Conservation (phyloP, 2,797 vertebrate species). For the Crocidura indochinensis region DNA sequence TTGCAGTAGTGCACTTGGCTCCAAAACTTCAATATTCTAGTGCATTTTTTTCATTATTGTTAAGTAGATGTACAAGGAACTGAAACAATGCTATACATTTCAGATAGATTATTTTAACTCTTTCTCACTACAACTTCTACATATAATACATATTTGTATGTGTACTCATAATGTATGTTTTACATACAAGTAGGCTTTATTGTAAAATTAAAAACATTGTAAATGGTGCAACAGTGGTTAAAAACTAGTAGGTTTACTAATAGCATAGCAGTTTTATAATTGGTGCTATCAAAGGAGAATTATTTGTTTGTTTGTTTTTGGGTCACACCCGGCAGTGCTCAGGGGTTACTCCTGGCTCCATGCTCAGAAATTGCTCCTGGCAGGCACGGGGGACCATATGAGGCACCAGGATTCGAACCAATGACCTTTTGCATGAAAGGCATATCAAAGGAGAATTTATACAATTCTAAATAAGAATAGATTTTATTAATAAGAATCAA, state of each 20-base stretch:
- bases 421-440: too few species aligned
- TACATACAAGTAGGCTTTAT: background rate
- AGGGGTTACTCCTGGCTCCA: too few species aligned
- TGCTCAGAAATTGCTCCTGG: too few species aligned
- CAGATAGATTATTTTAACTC: background rate
- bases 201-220: conserved; percentile 14
- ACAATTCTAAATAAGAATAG: too few species aligned
- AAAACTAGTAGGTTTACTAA: conserved; percentile 39
- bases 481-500: conserved; percentile 45
- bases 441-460: conserved; percentile 48
- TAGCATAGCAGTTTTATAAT: conserved; percentile 50
- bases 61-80: background rate
- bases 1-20: background rate
- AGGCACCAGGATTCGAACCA: too few species aligned
- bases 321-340: too few species aligned
- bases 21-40: background rate
- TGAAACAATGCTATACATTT: background rate
- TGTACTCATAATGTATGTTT: background rate
- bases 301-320: too few species aligned
- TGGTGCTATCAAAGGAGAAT: conserved; percentile 53
- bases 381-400: too few species aligned
- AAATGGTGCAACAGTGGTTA: conserved; percentile 19
- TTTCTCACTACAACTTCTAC: background rate
- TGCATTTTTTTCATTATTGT: background rate
- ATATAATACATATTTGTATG: background rate